Base-by-base conservation (phyloP, 2,888 invertebrate genomes). In the Eupithecia pulchellata region DNA sequence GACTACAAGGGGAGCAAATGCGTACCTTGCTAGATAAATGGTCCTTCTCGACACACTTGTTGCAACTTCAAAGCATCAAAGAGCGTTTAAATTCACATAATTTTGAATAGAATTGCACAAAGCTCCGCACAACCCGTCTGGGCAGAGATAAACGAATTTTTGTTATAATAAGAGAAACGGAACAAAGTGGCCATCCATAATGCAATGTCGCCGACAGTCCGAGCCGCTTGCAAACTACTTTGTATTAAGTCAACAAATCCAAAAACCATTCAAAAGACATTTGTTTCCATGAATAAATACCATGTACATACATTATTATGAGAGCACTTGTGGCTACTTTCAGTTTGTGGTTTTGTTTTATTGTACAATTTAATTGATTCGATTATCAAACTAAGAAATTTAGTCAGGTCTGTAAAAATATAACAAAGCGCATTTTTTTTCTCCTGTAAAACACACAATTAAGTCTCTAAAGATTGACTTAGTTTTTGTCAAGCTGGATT, bases 241-340 rank as follows among this genome's bases (percentile, higher is more conserved):
- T 91, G 91, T 92, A 91, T 92, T 91, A 90, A 92, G 90, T 91
- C 92, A 91, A 91, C 92, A 92, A 90, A 91, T 91, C 86, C 89
- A 87, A 90, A 90, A 91, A 89, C 90, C 90, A 89, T 92, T 90
- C 87, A 87, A 86, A 84, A 86, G 87, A 90, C 91, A 92, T 92
- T 92, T 92, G 92, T 92, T 92, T 89, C 88, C 91, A 90, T 91
- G 91, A 91, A 91, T 91, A 91, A 20, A 89, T 89, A 91, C 88
- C 90, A 91, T 91, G 90, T 90, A 88, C 90, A 91, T 92, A 86
- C 86, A 84, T 89, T 91, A 88, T 88, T 88, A 88, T 87, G 75
- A 71, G 77, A 75, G 76, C 76, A 78, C 73, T 78, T 77, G 79
- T 78, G 73, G 72, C 68, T 71, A 69, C 69, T 75, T 77, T 69